phyloP scores from a whole-genome alignment of 2,797 vertebrate genomes.

The Lacerta agilis region DNA sequence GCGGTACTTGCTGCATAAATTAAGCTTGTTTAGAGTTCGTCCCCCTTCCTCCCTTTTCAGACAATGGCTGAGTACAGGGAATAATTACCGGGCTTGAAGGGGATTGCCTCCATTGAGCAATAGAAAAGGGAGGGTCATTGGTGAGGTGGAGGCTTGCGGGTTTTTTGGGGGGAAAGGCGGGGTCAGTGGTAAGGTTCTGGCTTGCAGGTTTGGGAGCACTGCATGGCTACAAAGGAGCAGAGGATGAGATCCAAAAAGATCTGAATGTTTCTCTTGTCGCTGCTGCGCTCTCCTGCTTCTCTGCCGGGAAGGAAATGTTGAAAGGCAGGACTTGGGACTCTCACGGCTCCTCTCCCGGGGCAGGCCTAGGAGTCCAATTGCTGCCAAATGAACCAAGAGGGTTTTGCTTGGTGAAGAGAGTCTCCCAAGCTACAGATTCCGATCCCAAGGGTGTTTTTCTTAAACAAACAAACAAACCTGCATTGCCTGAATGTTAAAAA shows the following conservation, averaged over 20 bases:
- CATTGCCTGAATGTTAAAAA: not conserved
- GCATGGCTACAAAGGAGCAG: not conserved
- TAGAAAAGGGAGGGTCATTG: not conserved
- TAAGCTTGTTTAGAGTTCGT: slow-evolving; percentile 46
- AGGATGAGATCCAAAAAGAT: not conserved
- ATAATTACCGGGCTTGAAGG: not conserved
- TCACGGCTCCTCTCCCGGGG: not conserved
- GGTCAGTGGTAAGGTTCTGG: not conserved
- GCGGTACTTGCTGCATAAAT: slow-evolving; percentile 51
- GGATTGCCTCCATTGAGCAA: not conserved
- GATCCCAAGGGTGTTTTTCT: not conserved
- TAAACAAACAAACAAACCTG: not conserved
- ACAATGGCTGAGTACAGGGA: slow-evolving; percentile 28
- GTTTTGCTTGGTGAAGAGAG: not conserved
- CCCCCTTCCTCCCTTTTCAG: slow-evolving; percentile 38
- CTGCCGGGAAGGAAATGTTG: too few relatives aligned
- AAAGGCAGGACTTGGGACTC: not conserved
- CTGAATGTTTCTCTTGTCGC: not conserved
- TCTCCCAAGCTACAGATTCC: not conserved
- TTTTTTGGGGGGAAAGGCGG: not conserved
- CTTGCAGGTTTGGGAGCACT: too few relatives aligned
- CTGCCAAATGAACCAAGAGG: not conserved
- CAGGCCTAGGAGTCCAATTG: not conserved
- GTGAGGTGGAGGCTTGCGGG: not conserved
- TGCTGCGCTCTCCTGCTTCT: not conserved